A percentile compares a stretch with the other conserved stretches of the same genome.
These are phyloP conservation scores for Menura novaehollandiae DNA, from an alignment of 2,113 vertebrate genomes.

Conservation along the genomic window DNA sequence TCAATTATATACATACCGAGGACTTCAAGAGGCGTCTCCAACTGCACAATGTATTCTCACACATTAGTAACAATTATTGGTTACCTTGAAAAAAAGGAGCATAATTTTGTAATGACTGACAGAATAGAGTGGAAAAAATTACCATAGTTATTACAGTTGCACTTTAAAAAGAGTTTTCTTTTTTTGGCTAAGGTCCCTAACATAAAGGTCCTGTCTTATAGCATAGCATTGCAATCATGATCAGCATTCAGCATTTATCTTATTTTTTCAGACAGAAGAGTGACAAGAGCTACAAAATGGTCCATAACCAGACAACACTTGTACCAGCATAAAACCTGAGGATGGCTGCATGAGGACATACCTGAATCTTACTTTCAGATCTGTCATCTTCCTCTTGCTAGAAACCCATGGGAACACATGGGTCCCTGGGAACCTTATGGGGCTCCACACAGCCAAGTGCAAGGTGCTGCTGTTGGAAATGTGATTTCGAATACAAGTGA, in stretches of 20 bases:
- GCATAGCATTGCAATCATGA: neutral
- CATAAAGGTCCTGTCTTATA: neutral
- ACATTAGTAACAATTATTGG: neutral
- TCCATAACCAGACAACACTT: neutral
- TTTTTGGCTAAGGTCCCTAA: neutral
- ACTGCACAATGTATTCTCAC: neutral
- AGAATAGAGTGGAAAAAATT: neutral
- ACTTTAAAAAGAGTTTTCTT: neutral
- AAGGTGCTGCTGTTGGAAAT: neutral
- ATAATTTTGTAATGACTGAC: neutral
- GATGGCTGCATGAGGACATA: neutral
- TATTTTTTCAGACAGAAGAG: neutral
- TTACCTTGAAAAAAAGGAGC: neutral
- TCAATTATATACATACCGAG: neutral
- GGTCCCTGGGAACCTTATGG: fast-evolving
- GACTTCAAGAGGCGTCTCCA: neutral
- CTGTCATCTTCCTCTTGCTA: neutral
- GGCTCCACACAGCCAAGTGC: neutral
- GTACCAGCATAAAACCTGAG: neutral
- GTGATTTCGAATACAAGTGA: neutral
- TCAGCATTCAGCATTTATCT: neutral
- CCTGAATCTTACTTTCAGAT: neutral
- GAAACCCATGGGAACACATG: neutral
- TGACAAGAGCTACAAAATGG: neutral
- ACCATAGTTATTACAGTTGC: fast-evolving